Evolutionary conservation across 1,140 invertebrate genomes (phyloP).

Genomic region (Bactericera cockerelli): DNA sequence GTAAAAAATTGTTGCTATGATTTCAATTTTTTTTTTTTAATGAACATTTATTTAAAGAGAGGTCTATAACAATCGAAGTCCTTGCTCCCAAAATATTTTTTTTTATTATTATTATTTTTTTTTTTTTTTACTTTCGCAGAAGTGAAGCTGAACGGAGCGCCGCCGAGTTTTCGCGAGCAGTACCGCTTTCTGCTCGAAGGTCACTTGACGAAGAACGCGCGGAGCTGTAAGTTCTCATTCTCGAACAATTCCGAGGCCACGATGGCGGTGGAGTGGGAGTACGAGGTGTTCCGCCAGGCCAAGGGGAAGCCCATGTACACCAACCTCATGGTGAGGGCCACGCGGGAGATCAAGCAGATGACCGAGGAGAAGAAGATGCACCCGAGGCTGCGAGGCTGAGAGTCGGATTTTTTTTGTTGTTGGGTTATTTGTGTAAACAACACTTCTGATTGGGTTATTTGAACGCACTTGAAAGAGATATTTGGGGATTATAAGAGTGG

Average conservation of each 20-base stretch:
- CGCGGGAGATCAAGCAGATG: background rate
- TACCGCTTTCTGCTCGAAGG: conserved; percentile 3
- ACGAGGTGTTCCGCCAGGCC: background rate
- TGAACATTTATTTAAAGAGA: too few relatives aligned
- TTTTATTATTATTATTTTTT: too few relatives aligned
- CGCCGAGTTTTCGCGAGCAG: background rate
- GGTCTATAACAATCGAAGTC: too few relatives aligned
- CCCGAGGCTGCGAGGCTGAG: background rate
- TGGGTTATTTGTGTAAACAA: too few relatives aligned
- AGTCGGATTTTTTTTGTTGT: too few relatives aligned
- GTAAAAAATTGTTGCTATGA: too few relatives aligned
- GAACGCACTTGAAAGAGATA: too few relatives aligned
- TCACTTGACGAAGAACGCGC: background rate
- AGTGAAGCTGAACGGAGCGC: background rate
- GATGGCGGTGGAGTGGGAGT: background rate
- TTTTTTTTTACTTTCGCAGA: too few relatives aligned
- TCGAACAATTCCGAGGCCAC: background rate
- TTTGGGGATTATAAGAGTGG: too few relatives aligned
- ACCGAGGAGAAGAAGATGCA: background rate
- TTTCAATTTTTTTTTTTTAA: too few relatives aligned
- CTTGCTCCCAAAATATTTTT: too few relatives aligned
- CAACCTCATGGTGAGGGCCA: background rate
- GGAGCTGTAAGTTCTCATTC: background rate
- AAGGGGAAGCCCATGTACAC: conserved; percentile 2
- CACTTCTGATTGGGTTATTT: too few relatives aligned